Evolutionary conservation across 2,888 invertebrate genomes (phyloP).

Genomic region (Liposcelis brunnea): DNA sequence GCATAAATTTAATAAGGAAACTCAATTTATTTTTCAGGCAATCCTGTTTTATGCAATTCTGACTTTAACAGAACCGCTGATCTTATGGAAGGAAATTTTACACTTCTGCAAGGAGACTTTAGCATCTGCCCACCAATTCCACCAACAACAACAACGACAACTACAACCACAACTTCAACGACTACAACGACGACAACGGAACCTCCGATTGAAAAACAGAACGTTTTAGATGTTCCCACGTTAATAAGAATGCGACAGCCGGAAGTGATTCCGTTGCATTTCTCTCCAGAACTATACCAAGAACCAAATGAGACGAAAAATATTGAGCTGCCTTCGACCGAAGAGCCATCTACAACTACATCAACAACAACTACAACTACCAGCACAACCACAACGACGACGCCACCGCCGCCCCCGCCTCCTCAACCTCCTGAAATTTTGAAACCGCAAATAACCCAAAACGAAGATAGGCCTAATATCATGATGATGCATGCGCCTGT

Average conservation of each 20-base stretch:
- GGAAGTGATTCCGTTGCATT: background rate
- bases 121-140: background rate
- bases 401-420: background rate
- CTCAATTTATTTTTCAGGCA: slow-evolving; percentile 1
- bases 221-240: background rate
- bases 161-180: background rate
- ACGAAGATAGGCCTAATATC: no score
- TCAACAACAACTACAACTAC: background rate
- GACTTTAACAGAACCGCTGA: slow-evolving; percentile 1
- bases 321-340: background rate
- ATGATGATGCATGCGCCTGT: background rate
- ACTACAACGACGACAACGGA: background rate
- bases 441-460: background rate
- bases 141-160: background rate
- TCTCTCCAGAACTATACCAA: background rate
- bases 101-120: slow-evolving; percentile 4
- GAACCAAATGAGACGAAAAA: background rate
- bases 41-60: background rate
- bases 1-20: no score
- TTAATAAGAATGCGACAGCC: background rate
- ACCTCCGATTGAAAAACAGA: background rate
- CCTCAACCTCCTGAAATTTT: background rate
- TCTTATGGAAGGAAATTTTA: background rate
- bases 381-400: background rate
- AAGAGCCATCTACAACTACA: background rate